Evolutionary conservation across 2,113 vertebrate species (phyloP), one percentile per base, ranked within the genome.

Genomic region (Scytalopus superciliaris): DNA sequence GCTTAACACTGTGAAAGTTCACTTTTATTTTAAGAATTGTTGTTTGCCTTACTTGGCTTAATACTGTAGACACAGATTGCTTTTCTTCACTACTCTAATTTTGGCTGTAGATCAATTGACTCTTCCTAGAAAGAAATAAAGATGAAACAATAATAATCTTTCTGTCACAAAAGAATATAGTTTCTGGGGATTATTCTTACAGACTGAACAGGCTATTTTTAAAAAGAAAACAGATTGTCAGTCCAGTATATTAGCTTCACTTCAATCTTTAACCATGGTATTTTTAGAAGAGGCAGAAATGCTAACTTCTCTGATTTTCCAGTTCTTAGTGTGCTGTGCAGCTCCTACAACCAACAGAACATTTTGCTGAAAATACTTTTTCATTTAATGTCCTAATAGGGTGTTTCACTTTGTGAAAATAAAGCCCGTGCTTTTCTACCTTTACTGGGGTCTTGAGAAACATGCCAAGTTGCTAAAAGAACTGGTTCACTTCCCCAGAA

Each of bases 61-160:
- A 19, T 94, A 39, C 25, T 62, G 64, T 10, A 73, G 79, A 42
- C 14, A 57, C 30, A 66, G 73, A 45, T 52, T 2, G 3, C 37
- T 80, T 91, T 75, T 87, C 24, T n/a, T 67, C 14, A 63, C 68
- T 82, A 13, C 56, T 92, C 79, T 70, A 76, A 92, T 79, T 92
- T 75, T 87, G 57, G 8, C 70, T 91, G 40, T 62, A 84, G 77
- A 84, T 72, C 14, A 84, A 81, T 56, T 84, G 28, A 8, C 16
- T 87, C n/a, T 70, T 92, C 45, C 60, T 76, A 47, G 67, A 79
- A 67, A 84, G 40, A 94, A 95, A 60, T 75, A 87, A 78, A 84
- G 45, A 79, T 73, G 62, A 66, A 94, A 75, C 28, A 35, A 40
- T 55, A 76, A 67, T 86, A 68, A 86, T 73, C 62, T 45, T 63